Evolutionary conservation across 2,797 vertebrate species (phyloP).

Genomic region (Momotus momota): DNA sequence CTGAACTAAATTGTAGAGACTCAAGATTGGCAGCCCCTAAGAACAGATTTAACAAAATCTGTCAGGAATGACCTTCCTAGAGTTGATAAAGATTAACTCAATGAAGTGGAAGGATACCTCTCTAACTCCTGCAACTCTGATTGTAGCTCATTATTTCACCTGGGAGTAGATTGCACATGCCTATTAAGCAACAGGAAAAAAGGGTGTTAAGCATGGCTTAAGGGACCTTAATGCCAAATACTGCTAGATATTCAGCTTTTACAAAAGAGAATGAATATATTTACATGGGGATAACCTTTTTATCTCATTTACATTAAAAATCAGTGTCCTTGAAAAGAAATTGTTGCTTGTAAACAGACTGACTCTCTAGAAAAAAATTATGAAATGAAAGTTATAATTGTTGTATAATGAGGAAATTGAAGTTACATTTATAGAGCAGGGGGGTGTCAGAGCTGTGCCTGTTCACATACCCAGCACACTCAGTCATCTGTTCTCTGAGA

Average conservation of each 20-base stretch:
- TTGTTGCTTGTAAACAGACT: not conserved
- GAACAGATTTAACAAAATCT: slow-evolving; percentile 26
- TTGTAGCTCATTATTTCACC: slow-evolving; percentile 33
- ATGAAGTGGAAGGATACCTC: not conserved
- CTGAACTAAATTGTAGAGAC: not conserved
- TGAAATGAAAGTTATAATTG: not conserved
- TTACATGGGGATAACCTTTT: not conserved
- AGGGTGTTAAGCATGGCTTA: slow-evolving; percentile 39
- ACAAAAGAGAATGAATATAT: slow-evolving; percentile 25
- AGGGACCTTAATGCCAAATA: slow-evolving; percentile 54
- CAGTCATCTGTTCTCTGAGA: not conserved
- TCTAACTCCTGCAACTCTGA: not conserved
- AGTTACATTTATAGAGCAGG: not conserved
- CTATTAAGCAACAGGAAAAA: slow-evolving; percentile 54
- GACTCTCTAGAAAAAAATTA: not conserved
- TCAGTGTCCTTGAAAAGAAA: not conserved
- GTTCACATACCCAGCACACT: not conserved
- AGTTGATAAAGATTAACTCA: slow-evolving; percentile 15
- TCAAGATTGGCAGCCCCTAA: not conserved
- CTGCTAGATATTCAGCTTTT: slow-evolving; percentile 19
- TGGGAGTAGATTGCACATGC: slow-evolving; percentile 44
- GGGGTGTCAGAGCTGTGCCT: not conserved
- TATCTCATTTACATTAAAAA: not conserved
- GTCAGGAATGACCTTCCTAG: not conserved
- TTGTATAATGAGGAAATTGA: not conserved